phyloP scores from a whole-genome alignment of 2,888 invertebrate species.

The Rutpela maculata region DNA sequence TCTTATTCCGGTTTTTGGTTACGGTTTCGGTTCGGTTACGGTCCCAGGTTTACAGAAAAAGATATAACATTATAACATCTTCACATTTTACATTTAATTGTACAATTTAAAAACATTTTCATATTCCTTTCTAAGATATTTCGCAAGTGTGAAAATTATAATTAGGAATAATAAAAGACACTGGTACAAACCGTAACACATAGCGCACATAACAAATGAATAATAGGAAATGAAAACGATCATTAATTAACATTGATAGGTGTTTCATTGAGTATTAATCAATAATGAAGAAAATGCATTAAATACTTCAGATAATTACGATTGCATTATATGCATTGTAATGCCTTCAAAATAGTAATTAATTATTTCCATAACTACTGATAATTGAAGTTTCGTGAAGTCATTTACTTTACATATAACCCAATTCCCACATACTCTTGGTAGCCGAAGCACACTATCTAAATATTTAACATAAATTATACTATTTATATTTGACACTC shows the following conservation, averaged over 20 bases:
- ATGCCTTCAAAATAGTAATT: slow-evolving; percentile 23
- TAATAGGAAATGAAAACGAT: slow-evolving; percentile 3
- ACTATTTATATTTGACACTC: slow-evolving; percentile 21
- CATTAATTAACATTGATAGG: slow-evolving; percentile 18
- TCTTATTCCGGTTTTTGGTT: too few relatives aligned
- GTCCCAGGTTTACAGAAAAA: too few relatives aligned
- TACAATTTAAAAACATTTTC: too few relatives aligned
- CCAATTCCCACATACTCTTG: slow-evolving; percentile 35
- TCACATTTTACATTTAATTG: too few relatives aligned
- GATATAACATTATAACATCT: too few relatives aligned
- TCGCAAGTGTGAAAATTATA: not conserved
- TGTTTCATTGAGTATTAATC: slow-evolving; percentile 14
- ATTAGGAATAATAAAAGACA: not conserved
- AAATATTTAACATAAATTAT: slow-evolving; percentile 29
- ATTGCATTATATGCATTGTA: slow-evolving; percentile 41
- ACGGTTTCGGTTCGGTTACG: too few relatives aligned
- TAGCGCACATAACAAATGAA: not conserved
- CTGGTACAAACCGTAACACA: not conserved
- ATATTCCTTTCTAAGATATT: not conserved
- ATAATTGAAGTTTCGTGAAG: slow-evolving; percentile 38
- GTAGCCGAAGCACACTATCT: slow-evolving; percentile 29
- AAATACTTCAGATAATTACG: slow-evolving; percentile 42
- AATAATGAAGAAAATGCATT: slow-evolving; percentile 31
- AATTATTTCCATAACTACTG: slow-evolving; percentile 34
- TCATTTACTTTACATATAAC: slow-evolving; percentile 27